Conservation (phyloP, 2,888 invertebrate species). For the Amaurobius ferox region DNA sequence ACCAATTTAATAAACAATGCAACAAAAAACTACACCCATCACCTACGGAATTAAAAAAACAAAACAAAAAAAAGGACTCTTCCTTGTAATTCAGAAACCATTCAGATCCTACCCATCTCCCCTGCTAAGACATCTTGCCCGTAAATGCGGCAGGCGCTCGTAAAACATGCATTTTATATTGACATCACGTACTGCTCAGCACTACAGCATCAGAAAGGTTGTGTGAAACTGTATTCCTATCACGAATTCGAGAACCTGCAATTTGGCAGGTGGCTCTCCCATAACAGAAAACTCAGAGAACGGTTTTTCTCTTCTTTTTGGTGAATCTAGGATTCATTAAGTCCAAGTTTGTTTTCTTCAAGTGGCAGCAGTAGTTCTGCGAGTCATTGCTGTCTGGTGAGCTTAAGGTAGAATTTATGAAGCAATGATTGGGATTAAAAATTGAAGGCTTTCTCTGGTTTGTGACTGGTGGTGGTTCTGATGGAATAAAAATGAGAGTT, state of each 20-base stretch:
- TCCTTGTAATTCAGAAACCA: slow-evolving; percentile 51
- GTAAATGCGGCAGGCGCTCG: slow-evolving; percentile 4
- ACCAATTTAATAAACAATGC: neutral
- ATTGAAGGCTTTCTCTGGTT: neutral
- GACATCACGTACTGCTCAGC: slow-evolving; percentile 29
- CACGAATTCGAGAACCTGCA: slow-evolving; percentile 47
- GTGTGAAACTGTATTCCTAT: slow-evolving; percentile 23
- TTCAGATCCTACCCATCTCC: slow-evolving; percentile 28
- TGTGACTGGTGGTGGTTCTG: neutral
- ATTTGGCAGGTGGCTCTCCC: slow-evolving; percentile 59
- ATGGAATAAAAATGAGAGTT: no score
- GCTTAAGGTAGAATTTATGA: neutral
- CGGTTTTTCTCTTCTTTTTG: neutral
- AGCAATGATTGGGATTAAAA: slow-evolving; percentile 11
- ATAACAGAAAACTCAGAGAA: slow-evolving; percentile 58
- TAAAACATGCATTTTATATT: slow-evolving; percentile 50
- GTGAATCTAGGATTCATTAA: slow-evolving; percentile 3
- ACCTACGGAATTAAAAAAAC: no score
- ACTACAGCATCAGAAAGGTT: neutral
- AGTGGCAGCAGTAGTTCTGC: neutral
- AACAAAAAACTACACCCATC: neutral
- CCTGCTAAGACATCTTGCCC: slow-evolving; percentile 19
- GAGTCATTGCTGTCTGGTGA: neutral
- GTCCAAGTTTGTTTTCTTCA: neutral
- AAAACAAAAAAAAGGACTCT: neutral